These are phyloP conservation scores for Brachyptera risi DNA, from an alignment of 2,888 invertebrate species.

Conservation along the genomic window DNA sequence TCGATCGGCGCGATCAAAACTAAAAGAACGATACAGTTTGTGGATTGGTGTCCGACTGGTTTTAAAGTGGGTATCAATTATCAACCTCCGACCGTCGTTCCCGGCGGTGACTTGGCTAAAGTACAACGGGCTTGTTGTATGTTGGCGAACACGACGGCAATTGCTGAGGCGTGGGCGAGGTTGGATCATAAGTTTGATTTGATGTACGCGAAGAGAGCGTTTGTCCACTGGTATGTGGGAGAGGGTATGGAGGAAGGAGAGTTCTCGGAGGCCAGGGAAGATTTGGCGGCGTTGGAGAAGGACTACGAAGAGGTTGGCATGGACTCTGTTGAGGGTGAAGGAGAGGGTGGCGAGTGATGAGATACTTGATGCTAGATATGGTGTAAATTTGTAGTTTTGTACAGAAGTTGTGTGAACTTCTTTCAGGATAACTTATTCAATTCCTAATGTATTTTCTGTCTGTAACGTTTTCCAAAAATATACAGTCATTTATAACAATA, in stretches of 20 bases:
- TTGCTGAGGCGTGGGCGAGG: slow-evolving; percentile 56
- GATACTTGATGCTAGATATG: too few relatives aligned
- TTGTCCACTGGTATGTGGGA: slow-evolving; percentile 55
- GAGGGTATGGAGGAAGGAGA: slow-evolving; percentile 54
- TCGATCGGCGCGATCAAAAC: slow-evolving; percentile 32
- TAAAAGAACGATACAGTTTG: slow-evolving; percentile 45
- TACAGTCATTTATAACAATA: too few relatives aligned
- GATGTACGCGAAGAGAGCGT: slow-evolving; percentile 55
- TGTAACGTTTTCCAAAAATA: not conserved
- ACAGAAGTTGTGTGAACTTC: too few relatives aligned
- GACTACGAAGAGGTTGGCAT: slow-evolving; percentile 74
- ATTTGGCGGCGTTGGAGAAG: slow-evolving; percentile 65
- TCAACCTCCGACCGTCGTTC: slow-evolving; percentile 50
- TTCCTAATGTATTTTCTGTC: not conserved
- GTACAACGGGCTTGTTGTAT: slow-evolving; percentile 56
- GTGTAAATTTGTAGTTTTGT: slow-evolving; percentile 24
- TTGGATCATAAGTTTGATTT: slow-evolving; percentile 56
- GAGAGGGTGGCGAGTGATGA: slow-evolving; percentile 42
- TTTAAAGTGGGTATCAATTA: slow-evolving; percentile 51
- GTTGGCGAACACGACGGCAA: slow-evolving; percentile 56
- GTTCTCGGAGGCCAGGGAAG: slow-evolving; percentile 76
- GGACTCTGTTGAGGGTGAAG: slow-evolving; percentile 53
- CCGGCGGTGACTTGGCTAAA: slow-evolving; percentile 47
- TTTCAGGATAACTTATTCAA: too few relatives aligned
- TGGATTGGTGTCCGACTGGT: slow-evolving; percentile 52